phyloP scores from a whole-genome alignment of 2,888 invertebrate species.

The Trachelus iudaicus region DNA sequence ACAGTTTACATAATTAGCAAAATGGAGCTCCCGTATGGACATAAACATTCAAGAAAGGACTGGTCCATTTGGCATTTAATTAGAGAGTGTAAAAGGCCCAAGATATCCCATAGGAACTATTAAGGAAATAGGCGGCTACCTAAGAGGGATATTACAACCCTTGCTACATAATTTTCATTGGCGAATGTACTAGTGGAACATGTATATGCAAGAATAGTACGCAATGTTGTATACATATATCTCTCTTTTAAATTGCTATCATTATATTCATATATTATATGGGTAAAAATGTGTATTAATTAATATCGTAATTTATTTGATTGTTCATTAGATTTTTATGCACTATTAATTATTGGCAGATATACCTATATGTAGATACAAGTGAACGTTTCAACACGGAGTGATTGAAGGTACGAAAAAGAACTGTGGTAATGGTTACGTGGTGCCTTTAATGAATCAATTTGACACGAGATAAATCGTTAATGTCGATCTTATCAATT shows the following conservation, averaged over 20 bases:
- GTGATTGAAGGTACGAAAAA: too few relatives aligned
- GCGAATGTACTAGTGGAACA: background rate
- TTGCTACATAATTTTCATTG: background rate
- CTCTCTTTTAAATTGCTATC: background rate
- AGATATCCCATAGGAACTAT: background rate
- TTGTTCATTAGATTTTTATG: too few relatives aligned
- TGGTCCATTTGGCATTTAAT: background rate
- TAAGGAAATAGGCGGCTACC: background rate
- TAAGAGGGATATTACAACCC: background rate
- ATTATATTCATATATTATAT: background rate
- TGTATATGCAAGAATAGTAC: background rate
- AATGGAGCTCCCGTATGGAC: background rate
- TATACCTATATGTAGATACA: too few relatives aligned
- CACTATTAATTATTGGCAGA: too few relatives aligned
- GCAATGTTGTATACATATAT: background rate
- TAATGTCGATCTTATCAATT: background rate
- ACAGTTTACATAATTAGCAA: background rate
- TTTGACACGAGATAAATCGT: background rate
- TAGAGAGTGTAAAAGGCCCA: background rate
- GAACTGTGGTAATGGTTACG: too few relatives aligned
- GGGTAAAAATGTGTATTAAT: too few relatives aligned
- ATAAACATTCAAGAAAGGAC: background rate
- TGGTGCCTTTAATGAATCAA: background rate
- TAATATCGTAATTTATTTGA: too few relatives aligned
- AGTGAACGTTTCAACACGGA: too few relatives aligned